These are phyloP conservation scores for Cantharis lateralis DNA, from an alignment of 2,888 invertebrate species.

Conservation along the genomic window DNA sequence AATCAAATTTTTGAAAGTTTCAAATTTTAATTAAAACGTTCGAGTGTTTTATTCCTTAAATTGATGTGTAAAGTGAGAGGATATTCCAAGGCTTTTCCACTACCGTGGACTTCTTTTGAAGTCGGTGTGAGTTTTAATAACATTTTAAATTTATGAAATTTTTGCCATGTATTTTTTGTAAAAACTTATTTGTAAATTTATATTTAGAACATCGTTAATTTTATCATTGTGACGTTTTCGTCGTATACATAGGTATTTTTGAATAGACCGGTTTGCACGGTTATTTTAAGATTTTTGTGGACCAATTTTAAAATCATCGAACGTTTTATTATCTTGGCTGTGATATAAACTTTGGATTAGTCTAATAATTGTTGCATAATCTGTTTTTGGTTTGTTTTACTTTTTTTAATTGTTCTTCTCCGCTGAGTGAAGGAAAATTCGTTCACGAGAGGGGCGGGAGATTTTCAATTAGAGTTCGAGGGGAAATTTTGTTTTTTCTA, in stretches of 20 bases:
- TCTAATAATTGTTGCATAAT: background rate
- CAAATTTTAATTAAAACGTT: background rate
- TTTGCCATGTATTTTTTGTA: background rate
- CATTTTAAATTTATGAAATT: background rate
- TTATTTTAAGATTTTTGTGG: conserved; percentile 2
- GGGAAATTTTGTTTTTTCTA: background rate
- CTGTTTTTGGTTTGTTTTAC: background rate
- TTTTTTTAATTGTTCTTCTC: background rate
- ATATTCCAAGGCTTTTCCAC: background rate
- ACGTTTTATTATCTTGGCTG: background rate
- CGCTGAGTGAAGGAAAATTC: background rate
- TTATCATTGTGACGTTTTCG: background rate
- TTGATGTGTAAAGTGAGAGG: background rate
- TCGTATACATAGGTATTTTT: background rate
- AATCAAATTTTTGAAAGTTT: background rate
- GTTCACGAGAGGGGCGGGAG: too few species aligned
- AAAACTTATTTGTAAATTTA: background rate
- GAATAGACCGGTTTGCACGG: background rate
- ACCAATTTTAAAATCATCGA: background rate
- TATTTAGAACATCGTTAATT: conserved; percentile 2
- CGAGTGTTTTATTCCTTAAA: background rate
- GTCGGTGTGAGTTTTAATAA: background rate
- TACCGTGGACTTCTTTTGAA: background rate
- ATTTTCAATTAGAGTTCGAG: background rate
- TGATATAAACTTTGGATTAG: background rate